Percentiles rank a stretch among this genome's conserved stretches.
Evolutionary conservation across 2,888 invertebrate genomes (phyloP).

Genomic region (Parascotia fuliginaria): DNA sequence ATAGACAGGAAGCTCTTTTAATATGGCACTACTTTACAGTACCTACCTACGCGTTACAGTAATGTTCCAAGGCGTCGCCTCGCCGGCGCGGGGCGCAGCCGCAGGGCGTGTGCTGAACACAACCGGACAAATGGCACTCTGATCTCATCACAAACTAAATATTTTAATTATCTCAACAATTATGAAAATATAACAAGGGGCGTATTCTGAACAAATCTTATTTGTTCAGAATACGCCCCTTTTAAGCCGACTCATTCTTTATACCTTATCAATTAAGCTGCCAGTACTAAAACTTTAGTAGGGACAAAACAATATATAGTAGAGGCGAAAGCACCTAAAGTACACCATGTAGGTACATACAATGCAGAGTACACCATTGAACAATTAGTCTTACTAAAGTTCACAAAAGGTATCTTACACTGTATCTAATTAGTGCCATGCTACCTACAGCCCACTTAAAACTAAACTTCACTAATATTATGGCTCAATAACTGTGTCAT

Average conservation of each 20-base stretch:
- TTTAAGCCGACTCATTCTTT: conserved; percentile 3
- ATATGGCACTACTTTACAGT: conserved; percentile 84
- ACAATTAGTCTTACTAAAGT: background rate
- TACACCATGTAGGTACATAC: conserved; percentile 1
- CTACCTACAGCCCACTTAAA: conserved; percentile 13
- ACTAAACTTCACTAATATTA: conserved; percentile 23
- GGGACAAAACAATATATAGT: conserved; percentile 15
- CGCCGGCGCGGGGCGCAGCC: conserved; percentile 42
- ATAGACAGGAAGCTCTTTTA: conserved; percentile 84
- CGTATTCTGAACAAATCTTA: too few species aligned
- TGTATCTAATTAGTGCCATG: conserved; percentile 18
- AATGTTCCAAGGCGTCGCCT: conserved; percentile 53
- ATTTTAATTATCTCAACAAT: background rate
- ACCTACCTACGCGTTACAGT: conserved; percentile 40
- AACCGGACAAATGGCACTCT: conserved; percentile 27
- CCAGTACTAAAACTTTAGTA: conserved; percentile 11
- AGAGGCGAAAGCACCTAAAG: conserved; percentile 27
- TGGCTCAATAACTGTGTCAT: conserved; percentile 17
- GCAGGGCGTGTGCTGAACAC: conserved; percentile 10
- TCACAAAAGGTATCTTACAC: background rate
- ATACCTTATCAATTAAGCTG: conserved; percentile 19
- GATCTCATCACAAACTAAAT: background rate
- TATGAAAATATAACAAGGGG: background rate
- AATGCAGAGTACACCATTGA: conserved; percentile 1
- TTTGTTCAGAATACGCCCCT: conserved; percentile 17